Evolutionary conservation across 1,140 invertebrate genomes (phyloP).

Genomic region (Brachionus paranguensis): DNA sequence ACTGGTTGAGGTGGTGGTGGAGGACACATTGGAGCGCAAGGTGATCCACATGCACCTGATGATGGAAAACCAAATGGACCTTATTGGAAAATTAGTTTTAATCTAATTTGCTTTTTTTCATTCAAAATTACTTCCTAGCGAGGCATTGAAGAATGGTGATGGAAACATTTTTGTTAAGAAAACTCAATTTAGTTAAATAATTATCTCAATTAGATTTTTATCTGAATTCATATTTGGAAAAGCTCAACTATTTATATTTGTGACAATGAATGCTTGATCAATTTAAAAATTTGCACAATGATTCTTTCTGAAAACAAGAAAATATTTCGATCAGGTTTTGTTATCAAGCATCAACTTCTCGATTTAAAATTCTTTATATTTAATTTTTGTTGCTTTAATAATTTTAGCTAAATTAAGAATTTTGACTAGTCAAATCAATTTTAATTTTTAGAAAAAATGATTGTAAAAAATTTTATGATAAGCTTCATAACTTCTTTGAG

Average conservation of each 20-base stretch:
- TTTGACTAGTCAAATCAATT: too few species aligned
- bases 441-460: too few species aligned
- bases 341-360: not conserved
- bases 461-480: too few species aligned
- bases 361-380: not conserved
- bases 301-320: not conserved
- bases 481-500: too few species aligned
- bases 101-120: not conserved
- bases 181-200: too few species aligned
- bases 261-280: not conserved
- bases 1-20: not conserved
- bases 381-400: not conserved
- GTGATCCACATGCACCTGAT: not conserved
- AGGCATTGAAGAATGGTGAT: not conserved
- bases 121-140: not conserved
- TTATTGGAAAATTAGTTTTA: not conserved
- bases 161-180: not conserved
- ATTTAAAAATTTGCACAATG: not conserved
- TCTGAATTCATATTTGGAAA: not conserved
- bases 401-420: not conserved
- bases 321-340: not conserved
- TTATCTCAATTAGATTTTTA: too few species aligned
- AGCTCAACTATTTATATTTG: not conserved
- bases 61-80: not conserved
- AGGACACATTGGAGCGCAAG: not conserved